Conservation (phyloP, 2,888 invertebrate species). For the Zaprionus lineosus region DNA sequence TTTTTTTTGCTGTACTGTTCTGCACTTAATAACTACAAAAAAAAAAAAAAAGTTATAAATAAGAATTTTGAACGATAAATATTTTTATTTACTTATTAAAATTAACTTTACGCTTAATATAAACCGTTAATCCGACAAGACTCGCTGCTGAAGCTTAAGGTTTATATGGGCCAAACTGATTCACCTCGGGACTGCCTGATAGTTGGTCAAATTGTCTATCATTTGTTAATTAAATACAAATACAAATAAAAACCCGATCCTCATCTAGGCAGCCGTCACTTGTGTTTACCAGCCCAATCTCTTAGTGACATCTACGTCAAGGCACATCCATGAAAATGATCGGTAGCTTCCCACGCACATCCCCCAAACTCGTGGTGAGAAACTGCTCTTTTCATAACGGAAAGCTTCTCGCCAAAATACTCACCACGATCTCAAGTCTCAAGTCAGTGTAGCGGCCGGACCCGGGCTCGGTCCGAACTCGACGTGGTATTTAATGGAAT, state of each 20-base stretch:
- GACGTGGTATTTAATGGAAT: slow-evolving; percentile 45
- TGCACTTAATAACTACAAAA: no score
- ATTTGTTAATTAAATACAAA: slow-evolving; percentile 27
- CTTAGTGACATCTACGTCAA: slow-evolving; percentile 16
- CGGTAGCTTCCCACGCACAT: neutral
- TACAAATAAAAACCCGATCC: slow-evolving; percentile 1
- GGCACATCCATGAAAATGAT: slow-evolving; percentile 26
- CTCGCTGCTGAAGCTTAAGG: slow-evolving; percentile 27
- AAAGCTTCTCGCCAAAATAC: slow-evolving; percentile 25
- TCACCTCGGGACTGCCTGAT: slow-evolving; percentile 15
- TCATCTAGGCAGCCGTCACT: slow-evolving; percentile 21
- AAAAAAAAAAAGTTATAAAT: no score
- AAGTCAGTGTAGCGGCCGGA: no score
- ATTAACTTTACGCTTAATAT: no score
- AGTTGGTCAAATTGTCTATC: slow-evolving; percentile 13
- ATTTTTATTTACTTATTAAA: no score
- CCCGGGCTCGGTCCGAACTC: neutral
- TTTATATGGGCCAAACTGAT: slow-evolving; percentile 23
- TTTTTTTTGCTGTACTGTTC: no score
- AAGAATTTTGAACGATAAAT: no score
- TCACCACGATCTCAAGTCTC: slow-evolving; percentile 32
- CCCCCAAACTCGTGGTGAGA: slow-evolving; percentile 20
- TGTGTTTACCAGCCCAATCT: slow-evolving; percentile 22
- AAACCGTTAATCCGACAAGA: slow-evolving; percentile 45
- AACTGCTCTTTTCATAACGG: slow-evolving; percentile 2